Conservation (phyloP, 2,797 vertebrate genomes). For the Morus bassanus region DNA sequence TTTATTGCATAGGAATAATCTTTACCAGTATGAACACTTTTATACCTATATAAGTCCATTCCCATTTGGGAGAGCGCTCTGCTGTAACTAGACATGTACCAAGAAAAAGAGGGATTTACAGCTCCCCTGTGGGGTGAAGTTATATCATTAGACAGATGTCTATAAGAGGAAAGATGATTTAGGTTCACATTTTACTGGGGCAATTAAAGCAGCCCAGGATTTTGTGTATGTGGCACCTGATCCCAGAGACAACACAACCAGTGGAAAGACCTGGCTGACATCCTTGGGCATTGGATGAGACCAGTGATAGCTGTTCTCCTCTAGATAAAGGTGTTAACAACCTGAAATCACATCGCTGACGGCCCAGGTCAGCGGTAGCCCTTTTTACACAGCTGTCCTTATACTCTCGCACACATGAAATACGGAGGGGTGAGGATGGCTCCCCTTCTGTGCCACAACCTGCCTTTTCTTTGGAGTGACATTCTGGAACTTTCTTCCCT, state of each 20-base stretch:
- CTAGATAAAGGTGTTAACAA: neutral
- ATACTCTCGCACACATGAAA: constrained; percentile 25
- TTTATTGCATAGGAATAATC: neutral
- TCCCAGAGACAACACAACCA: neutral
- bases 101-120: neutral
- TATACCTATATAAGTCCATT: neutral
- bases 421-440: constrained; percentile 6
- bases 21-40: neutral
- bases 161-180: neutral
- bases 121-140: neutral
- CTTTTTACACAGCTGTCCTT: neutral
- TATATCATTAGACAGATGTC: neutral
- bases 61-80: neutral
- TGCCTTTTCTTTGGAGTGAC: neutral
- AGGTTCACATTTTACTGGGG: neutral
- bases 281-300: neutral
- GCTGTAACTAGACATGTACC: neutral
- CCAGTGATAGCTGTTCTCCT: neutral
- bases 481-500: neutral
- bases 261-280: neutral
- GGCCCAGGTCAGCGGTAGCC: neutral
- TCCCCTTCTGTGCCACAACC: neutral
- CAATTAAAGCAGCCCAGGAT: neutral
- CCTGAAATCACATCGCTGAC: neutral
- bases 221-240: neutral